Conservation (phyloP, 1,140 invertebrate genomes). For the Probaryconus sp. region DNA sequence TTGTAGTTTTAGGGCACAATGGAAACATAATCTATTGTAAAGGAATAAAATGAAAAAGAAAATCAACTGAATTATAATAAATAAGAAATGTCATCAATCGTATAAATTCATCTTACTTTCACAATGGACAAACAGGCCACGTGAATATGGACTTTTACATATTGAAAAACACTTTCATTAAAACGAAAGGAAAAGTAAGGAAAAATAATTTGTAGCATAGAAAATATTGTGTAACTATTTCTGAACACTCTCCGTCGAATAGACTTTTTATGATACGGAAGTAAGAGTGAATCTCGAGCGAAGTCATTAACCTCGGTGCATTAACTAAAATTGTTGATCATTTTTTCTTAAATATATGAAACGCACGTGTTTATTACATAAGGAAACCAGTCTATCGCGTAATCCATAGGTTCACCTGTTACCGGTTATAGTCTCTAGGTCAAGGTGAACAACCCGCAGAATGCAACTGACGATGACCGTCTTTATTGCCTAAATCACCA, state of each 20-base stretch:
- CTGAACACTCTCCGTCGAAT: slow-evolving; percentile 1
- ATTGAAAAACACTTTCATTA: slow-evolving; percentile 38
- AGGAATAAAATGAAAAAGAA: no score
- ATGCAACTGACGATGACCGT: slow-evolving; percentile 46
- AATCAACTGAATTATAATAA: no score
- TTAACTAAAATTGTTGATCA: background rate
- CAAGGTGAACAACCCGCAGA: slow-evolving; percentile 68
- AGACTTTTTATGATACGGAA: slow-evolving; percentile 1
- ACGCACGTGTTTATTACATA: slow-evolving; percentile 51
- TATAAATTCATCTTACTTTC: slow-evolving; percentile 28
- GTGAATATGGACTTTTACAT: slow-evolving; percentile 20
- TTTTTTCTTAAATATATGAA: slow-evolving; percentile 10
- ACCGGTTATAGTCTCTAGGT: slow-evolving; percentile 64
- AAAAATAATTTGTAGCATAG: slow-evolving; percentile 10
- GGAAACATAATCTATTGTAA: no score
- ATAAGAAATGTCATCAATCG: background rate
- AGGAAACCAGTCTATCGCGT: slow-evolving; percentile 59
- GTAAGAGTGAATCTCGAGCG: no score
- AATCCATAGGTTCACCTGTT: slow-evolving; percentile 58
- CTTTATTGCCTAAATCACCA: slow-evolving; percentile 21
- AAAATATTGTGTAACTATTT: slow-evolving; percentile 21
- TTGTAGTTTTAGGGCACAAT: no score
- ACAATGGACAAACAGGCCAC: slow-evolving; percentile 5
- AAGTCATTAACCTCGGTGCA: background rate
- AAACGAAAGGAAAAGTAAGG: slow-evolving; percentile 33